Base-by-base conservation (phyloP, 1,140 invertebrate genomes). In the Batillaria attramentaria region DNA sequence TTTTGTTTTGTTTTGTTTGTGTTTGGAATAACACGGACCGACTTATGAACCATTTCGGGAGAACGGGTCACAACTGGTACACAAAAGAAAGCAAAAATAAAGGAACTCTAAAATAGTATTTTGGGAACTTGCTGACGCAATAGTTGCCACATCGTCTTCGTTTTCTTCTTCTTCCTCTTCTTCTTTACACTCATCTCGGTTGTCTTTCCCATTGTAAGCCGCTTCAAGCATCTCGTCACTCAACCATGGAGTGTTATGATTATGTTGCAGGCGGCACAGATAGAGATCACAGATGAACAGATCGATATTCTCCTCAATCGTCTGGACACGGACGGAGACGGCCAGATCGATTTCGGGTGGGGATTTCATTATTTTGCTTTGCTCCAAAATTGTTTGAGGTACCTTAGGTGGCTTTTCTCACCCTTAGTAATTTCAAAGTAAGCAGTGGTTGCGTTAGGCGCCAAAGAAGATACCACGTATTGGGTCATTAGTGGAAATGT, bases 261-360 rank as follows among this genome's bases (percentile, higher is more conserved):
- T 78, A 79, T 8, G 74, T 77, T 80, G 62, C 50, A 89, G 87
- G 83, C 69, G 72, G 79, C 79, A 46, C 81, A 84, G 0, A 86
- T 89, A 41, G 84, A 87, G n/a, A 79, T 90, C 68, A 84, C 80
- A 13, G 83, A 87, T 18, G 72, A 84, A 54, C 85, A 90, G 68
- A 83, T 90, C 20, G 83, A 86, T 18, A 72, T 80, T 37, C 72
- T 89, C 28, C 82, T 90, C 77, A 80, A 84, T 13, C 80, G 82
- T 24, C 72, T 90, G 50, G 89, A 90, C 72, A 84, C 77, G 54
- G 85, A 90, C 68, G 83, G 84, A 50, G 85, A 87, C 69, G 89
- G 89, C 35, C 83, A 87, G 69, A 87, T 89, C 18, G 88, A 89
- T 46, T 87, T 86, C 77, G 85, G 83, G 88, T 88, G 80, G 79